Evolutionary conservation across 2,113 vertebrate genomes (phyloP).

Genomic region (Tiliqua scincoides): DNA sequence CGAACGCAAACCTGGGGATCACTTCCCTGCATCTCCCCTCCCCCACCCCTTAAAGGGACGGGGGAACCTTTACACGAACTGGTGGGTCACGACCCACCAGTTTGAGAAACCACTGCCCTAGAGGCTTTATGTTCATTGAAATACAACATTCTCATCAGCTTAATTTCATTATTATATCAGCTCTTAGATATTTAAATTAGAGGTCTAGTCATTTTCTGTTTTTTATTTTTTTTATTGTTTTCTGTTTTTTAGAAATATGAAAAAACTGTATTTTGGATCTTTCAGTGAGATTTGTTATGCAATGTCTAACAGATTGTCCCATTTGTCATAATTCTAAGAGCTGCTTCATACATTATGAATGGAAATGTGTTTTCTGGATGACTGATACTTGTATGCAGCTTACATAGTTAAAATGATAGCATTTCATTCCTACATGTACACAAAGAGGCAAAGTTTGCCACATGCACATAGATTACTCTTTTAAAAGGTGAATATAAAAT

Average conservation of each 20-base stretch:
- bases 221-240: background rate
- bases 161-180: fast-evolving
- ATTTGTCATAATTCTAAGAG: background rate
- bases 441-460: too few species aligned
- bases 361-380: background rate
- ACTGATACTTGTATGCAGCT: background rate
- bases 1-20: too few species aligned
- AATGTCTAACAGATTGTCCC: background rate
- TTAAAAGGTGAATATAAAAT: background rate
- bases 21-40: too few species aligned
- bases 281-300: background rate
- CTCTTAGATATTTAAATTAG: background rate
- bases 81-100: too few species aligned
- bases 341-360: background rate
- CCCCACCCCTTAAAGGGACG: too few species aligned
- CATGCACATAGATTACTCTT: too few species aligned
- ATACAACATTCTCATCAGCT: background rate
- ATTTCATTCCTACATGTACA: too few species aligned
- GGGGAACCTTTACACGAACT: too few species aligned
- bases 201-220: fast-evolving
- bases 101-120: too few species aligned
- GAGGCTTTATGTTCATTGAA: background rate
- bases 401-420: too few species aligned
- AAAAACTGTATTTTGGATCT: background rate
- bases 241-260: background rate